phyloP scores from a whole-genome alignment of 2,797 vertebrate genomes.

The Craterocephalus amniculus region DNA sequence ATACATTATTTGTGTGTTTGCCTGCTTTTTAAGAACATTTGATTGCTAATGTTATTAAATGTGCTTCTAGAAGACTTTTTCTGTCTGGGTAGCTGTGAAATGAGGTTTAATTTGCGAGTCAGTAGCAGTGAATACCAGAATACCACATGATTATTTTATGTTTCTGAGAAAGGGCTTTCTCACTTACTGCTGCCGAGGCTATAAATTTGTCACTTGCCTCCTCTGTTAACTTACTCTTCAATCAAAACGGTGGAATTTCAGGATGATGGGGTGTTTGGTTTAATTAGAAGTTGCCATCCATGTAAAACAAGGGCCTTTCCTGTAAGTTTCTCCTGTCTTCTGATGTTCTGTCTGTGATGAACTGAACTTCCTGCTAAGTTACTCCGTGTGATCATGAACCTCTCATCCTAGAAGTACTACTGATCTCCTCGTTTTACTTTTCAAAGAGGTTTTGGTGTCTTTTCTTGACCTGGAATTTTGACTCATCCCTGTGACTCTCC shows the following conservation, averaged over 20 bases:
- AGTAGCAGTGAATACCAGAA: constrained; percentile 35
- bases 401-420: constrained; percentile 34
- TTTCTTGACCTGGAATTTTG: constrained; percentile 58
- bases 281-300: constrained; percentile 58
- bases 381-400: constrained; percentile 48
- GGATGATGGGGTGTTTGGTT: constrained; percentile 40
- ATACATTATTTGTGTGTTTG: not conserved
- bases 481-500: constrained; percentile 31
- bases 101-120: constrained; percentile 39
- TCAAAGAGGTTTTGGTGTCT: constrained; percentile 52
- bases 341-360: constrained; percentile 42
- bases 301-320: constrained; percentile 36
- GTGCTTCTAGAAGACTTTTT: not conserved
- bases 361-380: constrained; percentile 37
- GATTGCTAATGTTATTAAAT: not conserved
- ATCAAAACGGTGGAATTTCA: constrained; percentile 53
- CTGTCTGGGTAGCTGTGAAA: constrained; percentile 21
- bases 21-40: not conserved
- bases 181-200: constrained; percentile 22
- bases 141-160: constrained; percentile 49
- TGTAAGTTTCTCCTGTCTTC: constrained; percentile 40
- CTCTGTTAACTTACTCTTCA: constrained; percentile 67
- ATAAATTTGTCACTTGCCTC: constrained; percentile 54
- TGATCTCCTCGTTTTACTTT: constrained; percentile 43
- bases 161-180: constrained; percentile 47